phyloP scores from a whole-genome alignment of 2,797 vertebrate species.

The Pipistrellus pygmaeus region DNA sequence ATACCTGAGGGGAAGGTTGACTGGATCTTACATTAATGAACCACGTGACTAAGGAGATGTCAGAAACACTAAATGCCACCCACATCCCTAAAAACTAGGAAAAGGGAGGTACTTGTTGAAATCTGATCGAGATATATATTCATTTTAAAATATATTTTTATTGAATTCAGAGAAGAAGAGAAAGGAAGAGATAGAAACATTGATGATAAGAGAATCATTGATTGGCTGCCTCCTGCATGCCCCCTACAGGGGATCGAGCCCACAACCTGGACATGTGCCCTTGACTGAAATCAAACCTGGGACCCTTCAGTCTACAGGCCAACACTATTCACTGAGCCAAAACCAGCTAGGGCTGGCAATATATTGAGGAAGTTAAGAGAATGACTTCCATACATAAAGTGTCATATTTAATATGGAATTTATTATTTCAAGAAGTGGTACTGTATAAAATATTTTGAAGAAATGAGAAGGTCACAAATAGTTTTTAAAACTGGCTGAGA shows the following conservation, averaged over 20 bases:
- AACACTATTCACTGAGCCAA: no score
- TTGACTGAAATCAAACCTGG: no score
- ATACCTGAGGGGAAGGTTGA: not conserved
- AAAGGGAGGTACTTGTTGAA: not conserved
- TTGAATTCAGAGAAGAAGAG: no score
- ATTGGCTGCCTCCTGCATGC: no score
- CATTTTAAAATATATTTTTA: no score
- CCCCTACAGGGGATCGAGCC: no score
- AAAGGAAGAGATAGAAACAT: no score
- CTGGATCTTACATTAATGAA: not conserved
- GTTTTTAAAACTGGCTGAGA: not conserved
- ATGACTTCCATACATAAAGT: not conserved
- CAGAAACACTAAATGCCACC: not conserved
- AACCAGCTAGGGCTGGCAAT: no score
- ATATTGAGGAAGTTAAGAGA: not conserved
- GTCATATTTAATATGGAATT: not conserved
- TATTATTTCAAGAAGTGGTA: not conserved
- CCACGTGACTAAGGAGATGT: not conserved
- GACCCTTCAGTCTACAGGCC: no score
- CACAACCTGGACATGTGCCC: no score
- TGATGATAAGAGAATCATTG: no score
- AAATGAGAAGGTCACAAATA: not conserved
- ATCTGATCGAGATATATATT: not conserved
- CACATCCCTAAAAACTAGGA: not conserved
- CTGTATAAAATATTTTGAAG: not conserved